Evolutionary conservation across 2,888 invertebrate genomes (phyloP).

Genomic region (Drosophila rellima): DNA sequence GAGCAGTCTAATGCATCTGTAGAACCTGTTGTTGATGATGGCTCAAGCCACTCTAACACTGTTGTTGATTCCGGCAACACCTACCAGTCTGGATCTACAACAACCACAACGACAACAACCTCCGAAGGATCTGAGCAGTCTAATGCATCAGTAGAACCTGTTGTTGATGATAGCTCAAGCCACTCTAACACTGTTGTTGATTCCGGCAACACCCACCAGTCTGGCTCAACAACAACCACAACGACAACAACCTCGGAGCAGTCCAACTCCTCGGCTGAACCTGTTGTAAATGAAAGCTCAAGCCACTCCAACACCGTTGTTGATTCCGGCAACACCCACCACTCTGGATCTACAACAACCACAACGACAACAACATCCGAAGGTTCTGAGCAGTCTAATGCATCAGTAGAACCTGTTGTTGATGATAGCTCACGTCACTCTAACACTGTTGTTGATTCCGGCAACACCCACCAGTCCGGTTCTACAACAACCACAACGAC

Average conservation of each 20-base stretch:
- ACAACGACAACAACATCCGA: slow-evolving; percentile 9
- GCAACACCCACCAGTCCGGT: neutral
- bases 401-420: neutral
- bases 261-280: neutral
- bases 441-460: neutral
- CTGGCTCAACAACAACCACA: slow-evolving; percentile 21
- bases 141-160: neutral
- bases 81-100: slow-evolving; percentile 7
- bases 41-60: neutral
- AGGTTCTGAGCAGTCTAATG: neutral
- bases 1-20: neutral
- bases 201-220: slow-evolving; percentile 3
- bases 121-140: neutral
- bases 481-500: slow-evolving; percentile 23
- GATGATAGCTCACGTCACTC: neutral
- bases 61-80: slow-evolving; percentile 2
- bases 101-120: slow-evolving; percentile 14
- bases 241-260: slow-evolving; percentile 3
- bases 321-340: neutral
- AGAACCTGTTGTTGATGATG: neutral
- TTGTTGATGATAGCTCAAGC: neutral
- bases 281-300: neutral
- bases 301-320: neutral
- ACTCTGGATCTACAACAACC: slow-evolving; percentile 11
- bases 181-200: slow-evolving; percentile 2